These are phyloP conservation scores for Orbicella faveolata DNA, from an alignment of 64 coral and sea anemone genomes.

Conservation along the genomic window DNA sequence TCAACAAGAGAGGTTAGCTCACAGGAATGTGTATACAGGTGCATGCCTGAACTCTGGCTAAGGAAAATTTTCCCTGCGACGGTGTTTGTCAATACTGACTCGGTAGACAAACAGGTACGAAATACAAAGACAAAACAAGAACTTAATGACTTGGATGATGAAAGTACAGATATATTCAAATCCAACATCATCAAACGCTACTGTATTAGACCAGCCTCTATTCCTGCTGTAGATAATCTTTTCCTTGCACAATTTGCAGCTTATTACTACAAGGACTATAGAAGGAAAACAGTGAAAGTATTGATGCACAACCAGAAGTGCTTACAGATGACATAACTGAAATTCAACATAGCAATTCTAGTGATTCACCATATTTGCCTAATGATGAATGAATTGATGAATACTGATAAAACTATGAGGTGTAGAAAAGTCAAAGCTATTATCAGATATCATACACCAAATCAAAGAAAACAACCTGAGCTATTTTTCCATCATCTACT, in stretches of 20 bases:
- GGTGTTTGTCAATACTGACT: constrained; percentile 47
- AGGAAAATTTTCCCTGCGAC: constrained; percentile 49
- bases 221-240: constrained; percentile 34
- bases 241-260: constrained; percentile 52
- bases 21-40: constrained; percentile 53
- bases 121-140: constrained; percentile 48
- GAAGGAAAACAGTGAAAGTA: neutral
- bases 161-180: constrained; percentile 30
- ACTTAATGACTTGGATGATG: constrained; percentile 33
- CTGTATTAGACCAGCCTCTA: constrained; percentile 15
- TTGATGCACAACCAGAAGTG: constrained; percentile 59
- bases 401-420: constrained; percentile 61
- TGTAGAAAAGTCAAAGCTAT: constrained; percentile 74
- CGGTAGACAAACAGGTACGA: neutral
- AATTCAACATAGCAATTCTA: constrained; percentile 1
- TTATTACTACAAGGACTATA: constrained; percentile 46
- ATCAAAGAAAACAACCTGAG: constrained; percentile 66
- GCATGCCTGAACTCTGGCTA: constrained; percentile 49
- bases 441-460: constrained; percentile 65
- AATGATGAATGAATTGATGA: constrained; percentile 9
- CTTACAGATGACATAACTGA: constrained; percentile 49
- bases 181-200: constrained; percentile 34
- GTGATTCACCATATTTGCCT: neutral
- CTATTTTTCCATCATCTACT: constrained; percentile 36
- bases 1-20: constrained; percentile 44